Base-by-base conservation (phyloP, 2,797 vertebrate species). In the Danio jaintianensis region DNA sequence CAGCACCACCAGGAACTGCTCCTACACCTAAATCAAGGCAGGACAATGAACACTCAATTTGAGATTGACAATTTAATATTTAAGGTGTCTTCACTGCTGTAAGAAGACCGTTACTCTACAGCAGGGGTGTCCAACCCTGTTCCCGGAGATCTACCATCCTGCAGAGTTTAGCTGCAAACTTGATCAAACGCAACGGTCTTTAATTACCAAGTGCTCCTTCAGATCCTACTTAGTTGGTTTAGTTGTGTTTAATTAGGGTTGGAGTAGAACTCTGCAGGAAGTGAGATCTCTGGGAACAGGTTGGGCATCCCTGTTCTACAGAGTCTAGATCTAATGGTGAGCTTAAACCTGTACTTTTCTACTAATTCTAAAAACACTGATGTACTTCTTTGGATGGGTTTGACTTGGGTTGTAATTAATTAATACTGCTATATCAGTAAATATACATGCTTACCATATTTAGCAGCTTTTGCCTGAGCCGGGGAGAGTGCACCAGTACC, bases 391-490 rank as follows among this genome's bases (percentile, higher is more conserved):
- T 29, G 3, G 29, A 29, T 29, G 29, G 29, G 29, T 29, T 29
- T 29, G 29, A 29, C 1, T 29, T 29, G 1, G 29, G 29, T 29
- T 3, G 3, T 29, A 29, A 29, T 29, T 29, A 29, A 29, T 1
- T 29, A 3, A 3, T 29, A 29, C 29, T 29, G 29, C 12, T 52
- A 13, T 13, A 52, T 13, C 15, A 11, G 13, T 5, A 40, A 12
- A 22, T 9, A 47, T 36, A 13, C 0, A n/a, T 43, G 7, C 42
- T 78, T 82, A 86, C 85, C 85, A 2, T 84, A 86, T 82, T 86
- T 86, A 61, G 80, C 78, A 36, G 82, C 85, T 82, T 84, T 86
- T 45, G 85, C 83, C 43, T 84, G 82, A 73, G 80, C 80, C 0
- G 80, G 77, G 43, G 82, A 77, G 16, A 84, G 78, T 7, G 38